A percentile compares a stretch with the other conserved stretches of the same genome.
Conservation (phyloP, 2,113 vertebrate species). For the Chaetodon auriga region DNA sequence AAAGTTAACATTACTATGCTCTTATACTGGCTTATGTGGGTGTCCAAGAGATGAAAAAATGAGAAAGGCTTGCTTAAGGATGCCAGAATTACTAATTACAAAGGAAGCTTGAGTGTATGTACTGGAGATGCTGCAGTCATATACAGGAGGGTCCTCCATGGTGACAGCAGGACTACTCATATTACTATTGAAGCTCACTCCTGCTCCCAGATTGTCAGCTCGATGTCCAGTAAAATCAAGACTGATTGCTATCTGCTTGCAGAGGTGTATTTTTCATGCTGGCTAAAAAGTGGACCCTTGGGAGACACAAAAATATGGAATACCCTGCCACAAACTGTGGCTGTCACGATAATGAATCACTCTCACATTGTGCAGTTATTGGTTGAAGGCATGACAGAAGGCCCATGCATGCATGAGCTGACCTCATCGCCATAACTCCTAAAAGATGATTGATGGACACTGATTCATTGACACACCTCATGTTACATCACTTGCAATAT, state of each 20-base stretch:
- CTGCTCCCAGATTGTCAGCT: neutral
- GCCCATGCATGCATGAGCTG: neutral
- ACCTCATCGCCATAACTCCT: neutral
- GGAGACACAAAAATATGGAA: neutral
- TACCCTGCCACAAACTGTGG: neutral
- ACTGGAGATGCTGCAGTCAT: neutral
- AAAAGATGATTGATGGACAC: neutral
- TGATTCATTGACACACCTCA: neutral
- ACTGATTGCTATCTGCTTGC: neutral
- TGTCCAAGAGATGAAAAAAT: neutral
- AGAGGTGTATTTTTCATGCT: neutral
- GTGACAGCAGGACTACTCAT: neutral
- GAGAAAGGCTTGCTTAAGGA: neutral
- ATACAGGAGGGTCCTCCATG: neutral
- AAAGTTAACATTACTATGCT: neutral
- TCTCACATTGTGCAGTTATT: neutral
- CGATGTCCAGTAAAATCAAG: neutral
- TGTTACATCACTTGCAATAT: neutral
- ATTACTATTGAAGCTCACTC: neutral
- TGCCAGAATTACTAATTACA: neutral
- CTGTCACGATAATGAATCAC: neutral
- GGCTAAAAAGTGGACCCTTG: neutral
- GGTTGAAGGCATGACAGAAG: neutral
- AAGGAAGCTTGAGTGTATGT: neutral
- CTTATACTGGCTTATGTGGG: no score